phyloP scores from a whole-genome alignment of 2,797 vertebrate genomes.

The Chrosomus eos region DNA sequence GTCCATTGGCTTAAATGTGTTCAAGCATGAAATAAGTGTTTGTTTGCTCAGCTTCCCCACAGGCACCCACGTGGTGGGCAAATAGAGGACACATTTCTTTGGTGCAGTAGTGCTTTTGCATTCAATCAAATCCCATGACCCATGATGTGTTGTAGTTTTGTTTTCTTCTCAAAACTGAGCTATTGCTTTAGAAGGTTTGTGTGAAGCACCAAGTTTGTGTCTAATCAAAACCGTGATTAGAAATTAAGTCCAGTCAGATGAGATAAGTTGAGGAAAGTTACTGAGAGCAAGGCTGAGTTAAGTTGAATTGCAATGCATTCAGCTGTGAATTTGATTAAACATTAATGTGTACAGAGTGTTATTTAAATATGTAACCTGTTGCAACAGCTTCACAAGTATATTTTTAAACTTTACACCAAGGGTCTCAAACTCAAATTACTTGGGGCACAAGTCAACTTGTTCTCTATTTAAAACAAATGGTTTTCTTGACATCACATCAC shows the following conservation, averaged over 20 bases:
- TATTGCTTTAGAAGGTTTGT: background rate
- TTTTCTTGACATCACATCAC: background rate
- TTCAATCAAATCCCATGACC: slow-evolving; percentile 31
- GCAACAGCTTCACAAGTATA: background rate
- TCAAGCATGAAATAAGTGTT: slow-evolving; percentile 38
- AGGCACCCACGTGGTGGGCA: slow-evolving; percentile 14
- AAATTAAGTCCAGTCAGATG: slow-evolving; percentile 20
- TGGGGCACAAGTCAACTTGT: background rate
- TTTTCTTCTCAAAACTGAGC: slow-evolving; percentile 4
- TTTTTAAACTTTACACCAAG: background rate
- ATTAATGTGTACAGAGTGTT: background rate
- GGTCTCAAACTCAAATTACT: background rate
- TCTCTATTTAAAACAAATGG: background rate
- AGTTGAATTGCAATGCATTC: background rate
- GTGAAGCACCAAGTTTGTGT: background rate
- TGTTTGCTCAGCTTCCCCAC: slow-evolving; percentile 27
- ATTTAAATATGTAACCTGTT: background rate
- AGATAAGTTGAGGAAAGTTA: background rate
- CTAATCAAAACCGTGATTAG: background rate
- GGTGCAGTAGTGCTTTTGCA: slow-evolving; percentile 9
- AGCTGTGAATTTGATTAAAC: background rate
- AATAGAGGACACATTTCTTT: slow-evolving; percentile 16
- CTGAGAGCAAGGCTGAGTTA: background rate
- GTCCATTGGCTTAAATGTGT: slow-evolving; percentile 30
- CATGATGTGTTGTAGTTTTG: slow-evolving; percentile 22